Conservation (phyloP, 2,888 invertebrate species). For the Deilephila elpenor region DNA sequence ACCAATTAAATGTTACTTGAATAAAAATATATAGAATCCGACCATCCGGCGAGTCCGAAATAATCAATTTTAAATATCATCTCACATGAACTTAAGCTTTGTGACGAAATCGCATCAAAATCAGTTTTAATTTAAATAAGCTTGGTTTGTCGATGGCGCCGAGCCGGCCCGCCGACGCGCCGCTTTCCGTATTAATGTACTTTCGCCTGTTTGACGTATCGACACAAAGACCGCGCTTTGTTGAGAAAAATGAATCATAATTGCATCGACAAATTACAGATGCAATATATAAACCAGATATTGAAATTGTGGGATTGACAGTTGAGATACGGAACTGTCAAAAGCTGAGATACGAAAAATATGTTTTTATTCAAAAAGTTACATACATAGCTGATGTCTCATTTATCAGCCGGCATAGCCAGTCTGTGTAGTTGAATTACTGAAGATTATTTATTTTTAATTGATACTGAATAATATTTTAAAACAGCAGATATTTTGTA, state of each 20-base stretch:
- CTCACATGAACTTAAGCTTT: background rate
- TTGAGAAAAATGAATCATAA: conserved; percentile 19
- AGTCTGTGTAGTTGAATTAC: too few species aligned
- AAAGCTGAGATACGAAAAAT: too few species aligned
- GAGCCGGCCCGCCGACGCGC: conserved; percentile 9
- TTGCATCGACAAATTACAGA: conserved; percentile 4
- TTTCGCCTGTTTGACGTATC: conserved; percentile 24
- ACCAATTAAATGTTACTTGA: background rate
- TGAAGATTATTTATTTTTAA: too few species aligned
- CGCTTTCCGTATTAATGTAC: conserved; percentile 10
- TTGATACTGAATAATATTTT: too few species aligned
- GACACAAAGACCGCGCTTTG: conserved; percentile 17
- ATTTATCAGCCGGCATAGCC: too few species aligned
- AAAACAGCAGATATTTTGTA: too few species aligned
- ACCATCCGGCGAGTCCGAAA: background rate
- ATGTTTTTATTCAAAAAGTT: too few species aligned
- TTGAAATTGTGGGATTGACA: background rate
- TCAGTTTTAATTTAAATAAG: conserved; percentile 26
- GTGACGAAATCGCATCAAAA: conserved; percentile 20
- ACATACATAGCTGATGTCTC: too few species aligned
- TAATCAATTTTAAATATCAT: background rate
- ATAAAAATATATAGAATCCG: background rate
- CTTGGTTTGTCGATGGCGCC: conserved; percentile 12
- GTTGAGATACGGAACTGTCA: background rate
- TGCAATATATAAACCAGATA: background rate